Percentiles rank a stretch among this genome's conserved stretches.
These are phyloP conservation scores for Intellagama lesueurii DNA, from an alignment of 2,797 vertebrate genomes.

Conservation along the genomic window DNA sequence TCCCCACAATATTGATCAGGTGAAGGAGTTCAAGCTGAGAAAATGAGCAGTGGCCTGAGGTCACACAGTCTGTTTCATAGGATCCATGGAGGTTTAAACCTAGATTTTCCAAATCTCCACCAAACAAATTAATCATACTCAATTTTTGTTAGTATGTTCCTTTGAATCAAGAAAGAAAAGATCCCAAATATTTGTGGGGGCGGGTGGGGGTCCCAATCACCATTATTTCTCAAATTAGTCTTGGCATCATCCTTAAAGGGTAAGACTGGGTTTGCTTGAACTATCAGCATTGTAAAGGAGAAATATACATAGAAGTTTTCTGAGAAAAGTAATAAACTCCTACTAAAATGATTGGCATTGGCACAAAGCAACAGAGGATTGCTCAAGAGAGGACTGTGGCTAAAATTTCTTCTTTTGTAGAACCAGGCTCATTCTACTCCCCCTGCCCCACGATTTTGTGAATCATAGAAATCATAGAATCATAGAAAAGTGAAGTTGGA, in stretches of 20 bases:
- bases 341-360: neutral
- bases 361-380: constrained; percentile 1
- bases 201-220: too few species aligned
- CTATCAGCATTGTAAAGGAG: neutral
- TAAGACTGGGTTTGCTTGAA: neutral
- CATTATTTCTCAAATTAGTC: neutral
- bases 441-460: neutral
- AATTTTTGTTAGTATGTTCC: neutral
- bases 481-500: too few species aligned
- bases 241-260: neutral
- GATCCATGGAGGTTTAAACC: neutral
- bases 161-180: neutral
- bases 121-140: neutral
- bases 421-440: neutral
- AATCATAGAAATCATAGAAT: too few species aligned
- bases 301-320: constrained; percentile 8
- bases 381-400: neutral
- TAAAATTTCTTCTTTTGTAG: neutral
- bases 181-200: neutral
- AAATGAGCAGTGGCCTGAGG: neutral
- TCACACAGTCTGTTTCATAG: neutral
- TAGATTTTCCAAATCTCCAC: neutral
- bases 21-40: too few species aligned
- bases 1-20: too few species aligned
- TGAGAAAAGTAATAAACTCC: constrained; percentile 20